These are phyloP conservation scores for Onychomys leucogaster DNA, from an alignment of 2,797 vertebrate species.

Conservation along the genomic window DNA sequence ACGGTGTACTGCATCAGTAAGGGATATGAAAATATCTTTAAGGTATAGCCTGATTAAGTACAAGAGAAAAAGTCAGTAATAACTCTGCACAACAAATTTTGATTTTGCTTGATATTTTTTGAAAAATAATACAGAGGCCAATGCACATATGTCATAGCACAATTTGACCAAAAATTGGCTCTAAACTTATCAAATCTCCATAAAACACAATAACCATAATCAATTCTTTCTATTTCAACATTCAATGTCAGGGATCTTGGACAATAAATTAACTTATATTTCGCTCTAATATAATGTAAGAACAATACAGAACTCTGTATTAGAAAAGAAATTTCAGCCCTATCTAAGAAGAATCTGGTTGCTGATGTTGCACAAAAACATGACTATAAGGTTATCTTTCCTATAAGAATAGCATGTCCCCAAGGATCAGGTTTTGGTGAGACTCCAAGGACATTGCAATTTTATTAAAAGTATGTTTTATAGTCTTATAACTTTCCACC, in stretches of 20 bases:
- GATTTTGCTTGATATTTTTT: slow-evolving; percentile 8
- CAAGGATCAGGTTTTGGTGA: slow-evolving; percentile 48
- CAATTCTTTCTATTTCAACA: background rate
- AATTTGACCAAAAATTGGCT: background rate
- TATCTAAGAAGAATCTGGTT: slow-evolving; percentile 56
- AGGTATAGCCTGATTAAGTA: background rate
- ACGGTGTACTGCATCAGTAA: background rate
- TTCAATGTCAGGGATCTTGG: background rate
- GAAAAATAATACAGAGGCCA: slow-evolving; percentile 9
- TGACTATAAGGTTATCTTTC: slow-evolving; percentile 55
- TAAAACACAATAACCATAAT: slow-evolving; percentile 18
- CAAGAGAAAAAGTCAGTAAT: background rate
- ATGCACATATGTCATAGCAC: background rate
- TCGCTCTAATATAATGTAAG: slow-evolving; percentile 28
- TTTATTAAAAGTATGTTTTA: slow-evolving; percentile 75
- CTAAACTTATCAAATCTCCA: slow-evolving; percentile 31
- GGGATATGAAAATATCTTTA: background rate
- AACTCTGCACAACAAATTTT: background rate
- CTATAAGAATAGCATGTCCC: slow-evolving; percentile 62
- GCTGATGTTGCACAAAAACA: slow-evolving; percentile 61
- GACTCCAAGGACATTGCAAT: slow-evolving; percentile 56
- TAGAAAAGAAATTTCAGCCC: background rate
- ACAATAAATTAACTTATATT: slow-evolving; percentile 14
- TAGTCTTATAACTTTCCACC: slow-evolving; percentile 71
- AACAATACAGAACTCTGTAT: slow-evolving; percentile 14